Evolutionary conservation across 2,888 invertebrate genomes (phyloP).

Genomic region (Tribolium freemani): DNA sequence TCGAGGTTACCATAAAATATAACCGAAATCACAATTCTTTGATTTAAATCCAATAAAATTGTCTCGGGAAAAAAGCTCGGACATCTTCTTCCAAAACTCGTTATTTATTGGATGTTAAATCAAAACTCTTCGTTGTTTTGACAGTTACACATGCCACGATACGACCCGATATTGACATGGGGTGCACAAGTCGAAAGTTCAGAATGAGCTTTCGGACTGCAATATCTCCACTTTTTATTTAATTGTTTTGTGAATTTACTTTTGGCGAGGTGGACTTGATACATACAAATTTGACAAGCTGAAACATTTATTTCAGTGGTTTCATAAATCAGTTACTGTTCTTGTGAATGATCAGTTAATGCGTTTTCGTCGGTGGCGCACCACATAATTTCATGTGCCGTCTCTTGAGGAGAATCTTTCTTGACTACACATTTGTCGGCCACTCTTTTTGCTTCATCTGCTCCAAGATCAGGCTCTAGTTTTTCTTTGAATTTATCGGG

Average conservation of each 20-base stretch:
- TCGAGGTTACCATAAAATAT: conserved; percentile 1
- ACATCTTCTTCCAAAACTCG: neutral
- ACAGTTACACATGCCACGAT: conserved; percentile 22
- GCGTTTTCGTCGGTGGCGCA: neutral
- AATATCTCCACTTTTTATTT: neutral
- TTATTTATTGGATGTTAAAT: conserved; percentile 17
- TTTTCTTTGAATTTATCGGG: neutral
- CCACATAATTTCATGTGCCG: neutral
- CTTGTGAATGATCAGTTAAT: too few species aligned
- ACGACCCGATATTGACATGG: conserved; percentile 9
- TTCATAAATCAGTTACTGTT: too few species aligned
- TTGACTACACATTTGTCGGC: neutral
- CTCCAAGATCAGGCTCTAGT: neutral
- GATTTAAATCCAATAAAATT: conserved; percentile 16
- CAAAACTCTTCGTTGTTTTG: conserved; percentile 16
- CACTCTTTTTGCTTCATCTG: neutral
- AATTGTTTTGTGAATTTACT: neutral
- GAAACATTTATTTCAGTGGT: too few species aligned
- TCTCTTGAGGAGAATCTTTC: neutral
- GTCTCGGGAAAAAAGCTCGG: neutral
- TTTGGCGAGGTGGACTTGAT: conserved; percentile 10
- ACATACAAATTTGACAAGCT: conserved; percentile 38
- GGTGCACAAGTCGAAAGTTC: neutral
- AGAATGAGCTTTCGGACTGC: neutral
- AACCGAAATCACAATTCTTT: neutral